Evolutionary conservation across 37 sponge, comb jelly and placozoan genomes (phyloP), one percentile per base, ranked within the genome.

Genomic region (Tethya wilhelma): DNA sequence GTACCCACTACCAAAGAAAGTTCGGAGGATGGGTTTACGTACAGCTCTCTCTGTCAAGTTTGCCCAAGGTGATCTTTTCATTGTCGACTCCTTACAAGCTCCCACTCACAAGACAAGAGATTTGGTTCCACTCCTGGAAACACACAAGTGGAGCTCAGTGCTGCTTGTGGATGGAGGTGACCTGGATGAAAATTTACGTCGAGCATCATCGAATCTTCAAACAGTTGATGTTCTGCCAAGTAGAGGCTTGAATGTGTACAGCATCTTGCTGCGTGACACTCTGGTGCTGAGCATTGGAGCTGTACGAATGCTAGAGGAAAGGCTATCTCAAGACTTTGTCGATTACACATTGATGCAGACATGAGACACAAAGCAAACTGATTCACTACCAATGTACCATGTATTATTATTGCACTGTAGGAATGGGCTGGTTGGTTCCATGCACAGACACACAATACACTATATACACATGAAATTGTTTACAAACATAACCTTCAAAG

Each of bases 131-230:
- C 39, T 89, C 4, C 68, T 95, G 44, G 55, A 91, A 43, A 75
- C 46, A 20, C 82, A 85, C 22, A 42, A 67, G 9, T 92, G 86
- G 94, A 41, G 71, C 34, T 89, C 90, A 0, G 96, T 79, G 4
- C 65, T 95, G n/a, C 38, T 95, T 7, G 94, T 95, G 17, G 94
- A 95, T 58, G 90, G 94, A 11, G 94, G 90, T 1, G 68, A 89
- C 19, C 40, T 88, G 57, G 79, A 84, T 17, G 22, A 20, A 12
- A 89, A 88, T 56, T 41, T 95, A 38, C 73, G 72, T 40, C 31
- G 64, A 38, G 90, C 93, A 1, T 41, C 90, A 30, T 26, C 73
- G 1, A 92, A 92, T 71, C 44, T 95, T 23, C 76, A 79, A 25
- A 66, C 72, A 38, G 76, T 84, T 32, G 90, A 95, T 37, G 85